Base-by-base conservation (phyloP, 1,140 invertebrate genomes). In the Cryptotermes secundus region DNA sequence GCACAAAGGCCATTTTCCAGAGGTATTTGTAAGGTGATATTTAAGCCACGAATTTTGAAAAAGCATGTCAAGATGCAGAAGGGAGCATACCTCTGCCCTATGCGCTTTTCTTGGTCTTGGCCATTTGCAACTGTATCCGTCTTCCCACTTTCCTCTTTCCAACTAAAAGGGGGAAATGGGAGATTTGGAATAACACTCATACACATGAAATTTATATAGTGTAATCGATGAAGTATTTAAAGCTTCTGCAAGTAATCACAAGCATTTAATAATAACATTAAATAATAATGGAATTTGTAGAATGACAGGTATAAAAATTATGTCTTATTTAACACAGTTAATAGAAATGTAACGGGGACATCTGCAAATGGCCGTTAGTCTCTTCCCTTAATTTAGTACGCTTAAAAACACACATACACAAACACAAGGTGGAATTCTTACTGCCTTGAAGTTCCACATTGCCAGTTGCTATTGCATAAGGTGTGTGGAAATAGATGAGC, bases 321-420 rank as follows among this genome's bases (percentile, higher is more conserved):
- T 72, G 59, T 72, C n/a, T 72, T 72, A 72, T 9, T 7, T 7
- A n/a, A 72, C 59, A 72, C 59, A 72, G 14, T 31, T 72, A n/a
- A n/a, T n/a, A n/a, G n/a, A n/a, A n/a, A n/a, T n/a, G n/a, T n/a
- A 72, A 31, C 26, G 59, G 59, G 26, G 24, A 53, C 59, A 26
- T 38, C 45, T 83, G 81, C 82, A 85, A 65, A 80, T 83, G 85
- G 53, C 72, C 36, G 31, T 80, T 72, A 83, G 82, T 85, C 83
- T 86, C 86, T 86, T 86, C 86, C 85, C 86, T 86, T 85, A 83
- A 86, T 85, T 86, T 86, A 85, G 84, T 86, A 86, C 86, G 86
- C 86, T 86, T 86, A 86, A 72, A 49, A 83, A 81, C 65, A 84
- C n/a, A 85, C 65, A 79, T 34, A 72, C 65, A 45, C 42, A 83